These are phyloP conservation scores for Oxytorus armatus DNA, from an alignment of 2,888 invertebrate genomes.

Conservation along the genomic window DNA sequence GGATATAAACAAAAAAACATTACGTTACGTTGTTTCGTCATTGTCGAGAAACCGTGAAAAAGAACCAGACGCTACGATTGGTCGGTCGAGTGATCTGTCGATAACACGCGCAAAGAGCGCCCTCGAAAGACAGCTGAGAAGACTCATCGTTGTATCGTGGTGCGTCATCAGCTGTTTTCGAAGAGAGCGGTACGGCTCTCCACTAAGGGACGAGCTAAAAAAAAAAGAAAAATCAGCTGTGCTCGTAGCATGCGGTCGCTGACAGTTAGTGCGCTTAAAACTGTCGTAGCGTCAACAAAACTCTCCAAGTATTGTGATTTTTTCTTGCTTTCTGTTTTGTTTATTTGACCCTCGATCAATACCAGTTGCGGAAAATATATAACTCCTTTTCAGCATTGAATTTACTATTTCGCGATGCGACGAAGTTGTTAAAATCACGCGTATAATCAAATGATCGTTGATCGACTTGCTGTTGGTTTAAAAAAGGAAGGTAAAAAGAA, in stretches of 20 bases:
- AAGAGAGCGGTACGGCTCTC: no score
- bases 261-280: slow-evolving; percentile 29
- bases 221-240: no score
- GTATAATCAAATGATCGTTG: background rate
- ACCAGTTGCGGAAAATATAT: no score
- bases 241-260: slow-evolving; percentile 52
- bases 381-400: background rate
- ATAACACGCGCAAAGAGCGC: slow-evolving; percentile 26
- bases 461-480: background rate
- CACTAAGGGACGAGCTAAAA: no score
- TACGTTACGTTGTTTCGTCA: no score
- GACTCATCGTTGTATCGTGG: background rate
- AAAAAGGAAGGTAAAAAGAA: background rate
- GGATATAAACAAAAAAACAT: no score
- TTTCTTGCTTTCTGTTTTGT: no score
- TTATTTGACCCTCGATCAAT: no score
- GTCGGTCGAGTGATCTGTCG: slow-evolving; percentile 23
- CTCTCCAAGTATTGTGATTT: no score
- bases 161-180: slow-evolving; percentile 63
- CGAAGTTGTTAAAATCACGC: background rate
- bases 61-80: no score
- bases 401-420: slow-evolving; percentile 4
- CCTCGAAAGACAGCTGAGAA: slow-evolving; percentile 7
- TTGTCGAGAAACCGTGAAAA: no score
- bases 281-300: background rate